Conservation (phyloP, 2,797 vertebrate genomes). For the Halcyon leucocephala region DNA sequence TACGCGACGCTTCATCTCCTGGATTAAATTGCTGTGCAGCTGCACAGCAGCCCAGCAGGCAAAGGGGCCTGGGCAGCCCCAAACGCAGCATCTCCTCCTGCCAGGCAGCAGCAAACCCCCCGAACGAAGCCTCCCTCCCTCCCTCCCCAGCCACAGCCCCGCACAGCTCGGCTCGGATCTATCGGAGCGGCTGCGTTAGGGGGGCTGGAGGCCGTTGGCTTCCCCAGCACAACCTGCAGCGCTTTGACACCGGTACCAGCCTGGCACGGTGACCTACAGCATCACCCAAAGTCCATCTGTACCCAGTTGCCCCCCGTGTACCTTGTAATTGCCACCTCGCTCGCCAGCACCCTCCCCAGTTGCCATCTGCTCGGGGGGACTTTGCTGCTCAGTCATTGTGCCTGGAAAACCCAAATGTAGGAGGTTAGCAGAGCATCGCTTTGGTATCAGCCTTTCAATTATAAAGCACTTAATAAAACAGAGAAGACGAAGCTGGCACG, state of each 20-base stretch:
- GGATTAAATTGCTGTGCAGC: neutral
- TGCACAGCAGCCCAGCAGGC: neutral
- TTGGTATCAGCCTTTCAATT: neutral
- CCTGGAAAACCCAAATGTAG: constrained; percentile 30
- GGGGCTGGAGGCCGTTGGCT: neutral
- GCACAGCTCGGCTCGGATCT: neutral
- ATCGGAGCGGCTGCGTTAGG: neutral
- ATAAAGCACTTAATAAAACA: fast-evolving
- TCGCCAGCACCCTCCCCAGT: constrained; percentile 87
- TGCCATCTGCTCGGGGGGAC: constrained; percentile 85
- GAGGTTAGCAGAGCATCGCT: neutral
- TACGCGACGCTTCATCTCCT: neutral
- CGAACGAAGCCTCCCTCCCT: neutral
- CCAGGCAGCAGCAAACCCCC: neutral
- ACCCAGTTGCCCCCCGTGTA: constrained; percentile 28
- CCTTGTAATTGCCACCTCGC: constrained; percentile 86
- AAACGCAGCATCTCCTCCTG: neutral
- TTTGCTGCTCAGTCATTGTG: constrained; percentile 87
- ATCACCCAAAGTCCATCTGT: fast-evolving
- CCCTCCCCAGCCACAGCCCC: neutral
- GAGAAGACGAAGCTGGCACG: fast-evolving
- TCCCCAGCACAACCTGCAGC: neutral
- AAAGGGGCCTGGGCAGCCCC: fast-evolving
- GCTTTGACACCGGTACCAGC: neutral
- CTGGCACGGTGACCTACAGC: fast-evolving